Base-by-base conservation (phyloP, 1,140 invertebrate species). In the Calosoma granatense region DNA sequence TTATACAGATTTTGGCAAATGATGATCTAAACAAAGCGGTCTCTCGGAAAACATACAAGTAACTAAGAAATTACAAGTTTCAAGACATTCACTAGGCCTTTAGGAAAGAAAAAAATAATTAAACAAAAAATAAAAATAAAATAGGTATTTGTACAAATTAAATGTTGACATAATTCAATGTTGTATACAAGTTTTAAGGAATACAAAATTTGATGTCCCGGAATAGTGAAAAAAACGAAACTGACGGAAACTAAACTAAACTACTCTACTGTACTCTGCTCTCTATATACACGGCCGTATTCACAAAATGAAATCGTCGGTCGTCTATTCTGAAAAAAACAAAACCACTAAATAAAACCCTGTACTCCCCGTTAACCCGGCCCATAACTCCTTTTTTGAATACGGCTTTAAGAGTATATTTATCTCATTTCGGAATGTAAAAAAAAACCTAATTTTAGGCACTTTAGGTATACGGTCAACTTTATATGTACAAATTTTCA, bases 401-500 rank as follows among this genome's bases (percentile, higher is more conserved):
- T 47, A 47, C 41, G 15, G 41, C 41, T 47, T 47, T 4, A 47
- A 47, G 41, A 47, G 41, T 47, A 47, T 47, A 47, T 47, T 47
- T 47, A 47, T 47, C 41, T 47, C 41, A 47, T 47, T 47, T 47
- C 26, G 41, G 41, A 47, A 47, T 47, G 58, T 56, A 62, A 65
- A 61, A 60, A 55, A 59, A 55, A 54, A 26, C 14, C 51, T 63
- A 62, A 63, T 59, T 57, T 61, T 61, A 57, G 53, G 52, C 53
- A 62, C 63, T 56, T 54, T 65, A 66, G 64, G 67, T 69, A 69
- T 69, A 69, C 67, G 67, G 67, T 68, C 63, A 68, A 68, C 61
- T 62, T 63, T 67, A 57, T 53, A 58, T 60, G 66, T 69, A 67
- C 66, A 68, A 68, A 67, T 60, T 39, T 60, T 23, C 26, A 54